Conservation (phyloP, 2,888 invertebrate genomes). For the Drosophila buzzatii region DNA sequence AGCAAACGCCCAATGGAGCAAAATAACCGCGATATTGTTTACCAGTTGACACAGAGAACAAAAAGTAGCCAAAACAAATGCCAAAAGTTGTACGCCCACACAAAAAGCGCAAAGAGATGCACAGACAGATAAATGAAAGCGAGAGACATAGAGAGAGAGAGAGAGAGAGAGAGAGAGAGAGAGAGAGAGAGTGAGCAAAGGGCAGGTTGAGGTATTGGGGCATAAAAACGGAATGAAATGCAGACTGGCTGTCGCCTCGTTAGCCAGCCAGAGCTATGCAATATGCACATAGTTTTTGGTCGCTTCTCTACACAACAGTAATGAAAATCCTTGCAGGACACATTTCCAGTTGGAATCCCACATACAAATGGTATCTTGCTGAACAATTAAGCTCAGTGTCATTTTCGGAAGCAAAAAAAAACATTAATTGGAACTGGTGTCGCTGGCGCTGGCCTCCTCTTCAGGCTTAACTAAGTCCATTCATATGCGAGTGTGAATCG, state of each 20-base stretch:
- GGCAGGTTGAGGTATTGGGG: not conserved
- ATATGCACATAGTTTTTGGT: slow-evolving; percentile 24
- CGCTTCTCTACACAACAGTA: slow-evolving; percentile 6
- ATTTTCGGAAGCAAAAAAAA: slow-evolving; percentile 9
- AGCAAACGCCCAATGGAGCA: slow-evolving; percentile 36
- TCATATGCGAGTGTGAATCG: slow-evolving; percentile 28
- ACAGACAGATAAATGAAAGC: not conserved
- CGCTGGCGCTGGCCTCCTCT: not conserved
- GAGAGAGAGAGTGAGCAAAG: not conserved
- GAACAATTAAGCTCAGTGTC: slow-evolving; percentile 63
- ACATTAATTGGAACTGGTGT: slow-evolving; percentile 54
- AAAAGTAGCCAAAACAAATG: slow-evolving; percentile 29
- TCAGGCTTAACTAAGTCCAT: not conserved
- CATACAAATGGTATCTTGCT: slow-evolving; percentile 59
- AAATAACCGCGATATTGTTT: slow-evolving; percentile 22
- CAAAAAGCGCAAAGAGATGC: not conserved
- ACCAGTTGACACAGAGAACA: slow-evolving; percentile 20
- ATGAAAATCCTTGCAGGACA: slow-evolving; percentile 36
- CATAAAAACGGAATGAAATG: slow-evolving; percentile 42
- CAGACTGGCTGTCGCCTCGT: slow-evolving; percentile 58
- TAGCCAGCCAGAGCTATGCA: slow-evolving; percentile 36
- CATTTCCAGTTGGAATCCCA: slow-evolving; percentile 18
- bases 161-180: not conserved
- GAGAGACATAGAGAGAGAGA: not conserved
- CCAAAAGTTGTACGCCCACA: slow-evolving; percentile 40